Conservation (phyloP, 1,140 invertebrate species). For the Protaetia brevitarsis region DNA sequence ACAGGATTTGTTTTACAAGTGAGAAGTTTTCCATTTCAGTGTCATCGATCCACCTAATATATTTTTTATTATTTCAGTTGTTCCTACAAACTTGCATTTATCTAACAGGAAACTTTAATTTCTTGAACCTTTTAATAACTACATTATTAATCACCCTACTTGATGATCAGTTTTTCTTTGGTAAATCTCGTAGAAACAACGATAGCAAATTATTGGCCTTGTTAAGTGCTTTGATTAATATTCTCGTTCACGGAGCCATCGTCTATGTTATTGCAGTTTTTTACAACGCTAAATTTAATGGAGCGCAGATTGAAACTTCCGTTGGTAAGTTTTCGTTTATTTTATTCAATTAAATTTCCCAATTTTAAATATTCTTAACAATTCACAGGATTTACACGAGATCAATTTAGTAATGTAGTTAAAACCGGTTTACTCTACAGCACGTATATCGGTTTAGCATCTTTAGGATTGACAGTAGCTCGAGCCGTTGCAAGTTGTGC, state of each 20-base stretch:
- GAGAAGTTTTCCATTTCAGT: constrained; percentile 29
- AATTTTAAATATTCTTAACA: too few relatives aligned
- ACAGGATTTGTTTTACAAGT: constrained; percentile 70
- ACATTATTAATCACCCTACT: constrained; percentile 68
- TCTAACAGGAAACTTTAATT: constrained; percentile 78
- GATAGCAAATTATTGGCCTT: constrained; percentile 29
- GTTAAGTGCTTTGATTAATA: constrained; percentile 45
- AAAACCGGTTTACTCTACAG: constrained; percentile 33
- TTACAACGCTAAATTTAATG: constrained; percentile 53
- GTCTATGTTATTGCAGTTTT: constrained; percentile 55
- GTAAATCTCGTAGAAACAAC: constrained; percentile 36
- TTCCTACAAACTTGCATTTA: constrained; percentile 72
- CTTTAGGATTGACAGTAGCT: constrained; percentile 54
- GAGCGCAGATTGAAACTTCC: constrained; percentile 58
- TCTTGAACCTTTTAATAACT: constrained; percentile 74
- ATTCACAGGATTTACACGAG: constrained; percentile 59
- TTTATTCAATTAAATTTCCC: too few relatives aligned
- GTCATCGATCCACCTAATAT: neutral
- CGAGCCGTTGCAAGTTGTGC: constrained; percentile 52
- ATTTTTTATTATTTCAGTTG: constrained; percentile 55
- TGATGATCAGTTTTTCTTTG: constrained; percentile 65
- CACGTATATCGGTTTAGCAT: constrained; percentile 53
- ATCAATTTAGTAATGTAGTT: constrained; percentile 53
- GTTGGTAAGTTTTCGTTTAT: constrained; percentile 59
- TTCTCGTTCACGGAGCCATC: constrained; percentile 51